phyloP scores from a whole-genome alignment of 2,113 vertebrate species.

The Benitochromis conjunctus region DNA sequence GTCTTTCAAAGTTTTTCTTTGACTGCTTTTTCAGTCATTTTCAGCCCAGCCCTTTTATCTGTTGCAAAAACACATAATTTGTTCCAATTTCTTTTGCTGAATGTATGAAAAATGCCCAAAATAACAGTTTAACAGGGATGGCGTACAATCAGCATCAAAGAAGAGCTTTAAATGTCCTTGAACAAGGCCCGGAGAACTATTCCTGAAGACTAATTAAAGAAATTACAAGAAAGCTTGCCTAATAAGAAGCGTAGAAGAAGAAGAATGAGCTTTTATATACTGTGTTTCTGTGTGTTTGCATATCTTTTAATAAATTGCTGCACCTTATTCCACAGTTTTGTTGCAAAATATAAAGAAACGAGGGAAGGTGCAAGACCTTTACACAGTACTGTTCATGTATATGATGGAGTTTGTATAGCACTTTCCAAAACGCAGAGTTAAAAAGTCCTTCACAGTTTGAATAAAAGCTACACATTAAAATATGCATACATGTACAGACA shows the following conservation, averaged over 20 bases:
- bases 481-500: background rate
- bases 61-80: background rate
- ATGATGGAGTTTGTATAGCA: background rate
- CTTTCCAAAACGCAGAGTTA: background rate
- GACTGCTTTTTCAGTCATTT: background rate
- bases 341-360: background rate
- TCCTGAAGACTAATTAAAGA: background rate
- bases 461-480: background rate
- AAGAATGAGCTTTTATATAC: background rate
- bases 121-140: background rate
- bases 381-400: background rate
- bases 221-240: background rate
- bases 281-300: background rate
- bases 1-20: background rate
- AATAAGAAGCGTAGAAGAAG: background rate
- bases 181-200: background rate
- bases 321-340: background rate
- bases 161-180: background rate
- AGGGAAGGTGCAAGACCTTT: background rate
- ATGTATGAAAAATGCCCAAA: background rate
- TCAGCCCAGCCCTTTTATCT: background rate
- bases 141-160: background rate
- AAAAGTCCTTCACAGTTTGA: background rate
- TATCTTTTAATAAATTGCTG: background rate
- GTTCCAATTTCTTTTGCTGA: background rate